Conservation (phyloP, 2,113 vertebrate genomes). For the Chaetodon auriga region DNA sequence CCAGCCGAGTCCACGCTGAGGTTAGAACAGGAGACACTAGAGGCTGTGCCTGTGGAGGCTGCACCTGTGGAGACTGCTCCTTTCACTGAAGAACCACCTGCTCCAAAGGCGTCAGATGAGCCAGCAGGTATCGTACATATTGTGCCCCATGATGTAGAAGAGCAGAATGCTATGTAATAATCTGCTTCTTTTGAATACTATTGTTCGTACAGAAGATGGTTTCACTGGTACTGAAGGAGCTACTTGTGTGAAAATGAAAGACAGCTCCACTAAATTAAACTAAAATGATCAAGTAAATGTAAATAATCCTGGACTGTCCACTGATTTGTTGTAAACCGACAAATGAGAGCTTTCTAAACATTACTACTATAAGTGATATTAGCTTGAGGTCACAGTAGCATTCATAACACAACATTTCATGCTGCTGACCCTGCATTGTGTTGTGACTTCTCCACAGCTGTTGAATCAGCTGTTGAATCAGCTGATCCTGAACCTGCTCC, state of each 20-base stretch:
- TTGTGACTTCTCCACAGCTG: conserved; percentile 32
- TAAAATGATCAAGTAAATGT: background rate
- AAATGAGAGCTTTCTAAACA: background rate
- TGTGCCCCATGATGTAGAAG: background rate
- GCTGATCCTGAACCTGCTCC: background rate
- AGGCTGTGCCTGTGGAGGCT: background rate
- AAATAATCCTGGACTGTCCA: background rate
- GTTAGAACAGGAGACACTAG: conserved; percentile 6
- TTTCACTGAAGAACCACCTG: conserved; percentile 28
- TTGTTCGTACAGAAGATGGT: background rate
- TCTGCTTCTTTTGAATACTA: background rate
- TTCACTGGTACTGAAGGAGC: background rate
- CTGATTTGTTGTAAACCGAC: background rate
- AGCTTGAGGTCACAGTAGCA: background rate
- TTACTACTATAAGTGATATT: background rate
- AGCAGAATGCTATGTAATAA: background rate
- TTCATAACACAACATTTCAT: background rate
- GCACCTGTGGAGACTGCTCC: background rate
- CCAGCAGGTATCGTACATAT: conserved; percentile 55
- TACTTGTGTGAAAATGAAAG: background rate
- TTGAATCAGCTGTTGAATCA: conserved; percentile 31
- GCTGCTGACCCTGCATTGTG: background rate
- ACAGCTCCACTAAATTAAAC: background rate
- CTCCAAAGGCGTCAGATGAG: conserved; percentile 14
- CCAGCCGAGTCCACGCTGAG: background rate